phyloP scores from a whole-genome alignment of 1,140 invertebrate species.

The Eriosoma lanigerum region DNA sequence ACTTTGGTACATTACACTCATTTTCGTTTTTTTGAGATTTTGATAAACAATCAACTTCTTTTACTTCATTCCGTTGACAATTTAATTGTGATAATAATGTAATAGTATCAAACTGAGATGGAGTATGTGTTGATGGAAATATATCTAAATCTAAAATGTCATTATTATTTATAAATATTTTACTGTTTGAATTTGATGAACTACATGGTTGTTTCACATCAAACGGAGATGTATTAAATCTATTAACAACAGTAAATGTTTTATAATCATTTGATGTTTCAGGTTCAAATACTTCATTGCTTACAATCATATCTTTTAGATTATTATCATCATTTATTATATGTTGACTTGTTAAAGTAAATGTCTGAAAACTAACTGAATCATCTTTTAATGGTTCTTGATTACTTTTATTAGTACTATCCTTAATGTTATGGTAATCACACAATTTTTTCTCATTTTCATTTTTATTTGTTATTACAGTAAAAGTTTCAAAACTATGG shows the following conservation, averaged over 20 bases:
- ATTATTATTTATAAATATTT: constrained; percentile 25
- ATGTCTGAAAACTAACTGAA: constrained; percentile 35
- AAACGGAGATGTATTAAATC: not conserved
- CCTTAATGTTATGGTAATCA: not conserved
- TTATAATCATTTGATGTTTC: constrained; percentile 36
- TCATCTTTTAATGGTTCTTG: constrained; percentile 8
- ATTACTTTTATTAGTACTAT: not conserved
- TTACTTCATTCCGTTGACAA: too few species aligned
- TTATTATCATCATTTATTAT: constrained; percentile 8
- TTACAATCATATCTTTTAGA: constrained; percentile 4
- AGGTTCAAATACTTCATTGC: not conserved
- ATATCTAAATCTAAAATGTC: constrained; percentile 6
- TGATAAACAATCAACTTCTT: not conserved
- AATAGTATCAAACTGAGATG: constrained; percentile 4
- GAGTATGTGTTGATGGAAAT: constrained; percentile 1
- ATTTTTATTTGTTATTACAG: constrained; percentile 4
- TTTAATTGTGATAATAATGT: constrained; percentile 17
- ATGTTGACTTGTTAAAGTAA: constrained; percentile 38
- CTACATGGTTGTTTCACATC: not conserved
- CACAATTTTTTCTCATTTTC: not conserved
- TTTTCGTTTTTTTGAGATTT: not conserved
- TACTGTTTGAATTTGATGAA: constrained; percentile 28
- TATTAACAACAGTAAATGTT: constrained; percentile 38
- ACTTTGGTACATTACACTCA: not conserved
- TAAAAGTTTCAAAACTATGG: constrained; percentile 42